These are phyloP conservation scores for Semnopithecus entellus DNA, from an alignment of 2,113 vertebrate genomes.

Conservation along the genomic window DNA sequence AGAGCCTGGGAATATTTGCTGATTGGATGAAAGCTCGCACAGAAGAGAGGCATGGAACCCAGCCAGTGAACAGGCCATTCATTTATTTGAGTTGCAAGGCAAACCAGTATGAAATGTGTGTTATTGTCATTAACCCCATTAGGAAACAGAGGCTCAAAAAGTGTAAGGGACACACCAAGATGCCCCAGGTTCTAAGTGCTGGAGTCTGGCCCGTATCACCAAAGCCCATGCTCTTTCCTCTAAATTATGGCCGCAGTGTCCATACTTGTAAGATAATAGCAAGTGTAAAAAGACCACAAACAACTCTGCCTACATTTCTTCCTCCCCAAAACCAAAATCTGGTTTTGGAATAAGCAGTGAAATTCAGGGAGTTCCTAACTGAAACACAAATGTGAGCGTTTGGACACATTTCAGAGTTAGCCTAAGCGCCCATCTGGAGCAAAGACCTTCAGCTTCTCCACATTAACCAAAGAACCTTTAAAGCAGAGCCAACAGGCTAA, in stretches of 20 bases:
- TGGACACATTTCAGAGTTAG: neutral
- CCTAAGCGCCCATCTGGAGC: neutral
- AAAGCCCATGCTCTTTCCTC: neutral
- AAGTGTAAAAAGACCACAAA: neutral
- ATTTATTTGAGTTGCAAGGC: neutral
- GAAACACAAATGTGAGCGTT: neutral
- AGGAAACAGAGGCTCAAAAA: neutral
- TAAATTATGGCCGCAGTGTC: neutral
- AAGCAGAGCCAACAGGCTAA: neutral
- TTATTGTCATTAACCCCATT: neutral
- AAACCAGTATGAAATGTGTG: neutral
- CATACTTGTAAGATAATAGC: neutral
- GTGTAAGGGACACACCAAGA: neutral
- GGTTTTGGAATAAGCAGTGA: neutral
- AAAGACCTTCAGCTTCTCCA: neutral
- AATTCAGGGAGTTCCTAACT: neutral
- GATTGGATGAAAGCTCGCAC: neutral
- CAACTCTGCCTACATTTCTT: neutral
- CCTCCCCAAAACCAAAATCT: neutral
- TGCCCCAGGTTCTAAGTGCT: too few species aligned
- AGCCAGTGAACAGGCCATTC: neutral
- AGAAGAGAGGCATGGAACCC: neutral
- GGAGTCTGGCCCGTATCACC: neutral
- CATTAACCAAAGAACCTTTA: neutral
- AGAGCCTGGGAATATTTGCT: neutral